phyloP scores from a whole-genome alignment of 1,140 invertebrate species.

The Arctopsyche grandis region DNA sequence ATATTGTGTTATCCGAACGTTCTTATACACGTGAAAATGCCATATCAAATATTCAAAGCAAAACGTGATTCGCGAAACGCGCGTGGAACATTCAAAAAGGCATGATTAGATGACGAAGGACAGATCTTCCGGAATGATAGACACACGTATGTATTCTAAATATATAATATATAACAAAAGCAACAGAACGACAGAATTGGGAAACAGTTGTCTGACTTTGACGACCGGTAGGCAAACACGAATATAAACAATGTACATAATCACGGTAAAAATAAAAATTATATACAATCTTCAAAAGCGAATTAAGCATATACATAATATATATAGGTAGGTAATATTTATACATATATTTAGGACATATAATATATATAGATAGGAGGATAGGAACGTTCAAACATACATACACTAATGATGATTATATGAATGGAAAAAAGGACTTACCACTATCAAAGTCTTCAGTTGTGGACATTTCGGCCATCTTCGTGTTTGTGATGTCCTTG shows the following conservation, averaged over 20 bases:
- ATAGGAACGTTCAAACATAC: slow-evolving; percentile 3
- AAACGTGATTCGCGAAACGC: background rate
- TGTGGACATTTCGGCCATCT: slow-evolving; percentile 82
- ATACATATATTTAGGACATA: background rate
- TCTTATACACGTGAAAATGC: background rate
- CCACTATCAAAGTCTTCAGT: slow-evolving; percentile 85
- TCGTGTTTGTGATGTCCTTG: slow-evolving; percentile 95
- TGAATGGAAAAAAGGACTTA: slow-evolving; percentile 66
- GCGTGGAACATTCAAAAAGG: background rate
- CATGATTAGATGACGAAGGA: background rate
- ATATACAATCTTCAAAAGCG: background rate
- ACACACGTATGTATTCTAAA: background rate
- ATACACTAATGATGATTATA: slow-evolving; percentile 1
- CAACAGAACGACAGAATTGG: too few species aligned
- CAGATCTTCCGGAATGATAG: slow-evolving; percentile 10
- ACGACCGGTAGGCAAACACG: too few species aligned
- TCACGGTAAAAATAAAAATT: background rate
- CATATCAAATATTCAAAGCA: slow-evolving; percentile 28
- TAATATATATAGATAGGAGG: background rate
- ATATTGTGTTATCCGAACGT: background rate
- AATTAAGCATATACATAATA: background rate
- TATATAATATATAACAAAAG: too few species aligned
- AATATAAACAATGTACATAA: background rate
- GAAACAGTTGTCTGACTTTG: too few species aligned
- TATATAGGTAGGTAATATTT: background rate